These are phyloP conservation scores for Cyprinus carpio DNA, from an alignment of 2,113 vertebrate species.

Conservation along the genomic window DNA sequence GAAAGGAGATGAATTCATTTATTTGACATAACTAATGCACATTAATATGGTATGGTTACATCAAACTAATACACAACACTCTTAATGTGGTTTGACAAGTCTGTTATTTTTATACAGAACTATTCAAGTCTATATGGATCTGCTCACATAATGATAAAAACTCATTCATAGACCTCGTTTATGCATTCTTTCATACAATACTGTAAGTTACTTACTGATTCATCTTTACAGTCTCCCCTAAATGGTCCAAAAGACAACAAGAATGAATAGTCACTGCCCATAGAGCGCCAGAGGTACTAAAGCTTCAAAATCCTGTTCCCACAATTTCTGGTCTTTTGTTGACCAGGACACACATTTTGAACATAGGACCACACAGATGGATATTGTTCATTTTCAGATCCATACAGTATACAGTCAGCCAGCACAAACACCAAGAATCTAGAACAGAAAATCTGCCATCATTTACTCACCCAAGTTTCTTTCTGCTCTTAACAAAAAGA, in stretches of 20 bases:
- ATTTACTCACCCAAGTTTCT: too few species aligned
- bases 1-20: not conserved
- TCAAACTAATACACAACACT: not conserved
- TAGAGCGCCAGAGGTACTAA: not conserved
- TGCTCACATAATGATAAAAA: not conserved
- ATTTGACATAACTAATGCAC: not conserved
- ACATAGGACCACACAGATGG: not conserved
- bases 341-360: not conserved
- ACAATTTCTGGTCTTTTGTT: not conserved
- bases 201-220: not conserved
- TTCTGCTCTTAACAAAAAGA: too few species aligned
- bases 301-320: conserved; percentile 10
- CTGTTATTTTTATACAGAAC: not conserved
- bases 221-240: not conserved
- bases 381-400: not conserved
- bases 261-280: conserved; percentile 1
- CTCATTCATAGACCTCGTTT: not conserved
- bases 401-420: too few species aligned
- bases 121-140: not conserved
- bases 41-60: not conserved
- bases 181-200: not conserved
- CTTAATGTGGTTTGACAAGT: not conserved
- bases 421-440: not conserved
- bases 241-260: not conserved
- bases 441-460: not conserved